These are phyloP conservation scores for Anastrepha ludens DNA, from an alignment of 1,140 invertebrate species.

Conservation along the genomic window DNA sequence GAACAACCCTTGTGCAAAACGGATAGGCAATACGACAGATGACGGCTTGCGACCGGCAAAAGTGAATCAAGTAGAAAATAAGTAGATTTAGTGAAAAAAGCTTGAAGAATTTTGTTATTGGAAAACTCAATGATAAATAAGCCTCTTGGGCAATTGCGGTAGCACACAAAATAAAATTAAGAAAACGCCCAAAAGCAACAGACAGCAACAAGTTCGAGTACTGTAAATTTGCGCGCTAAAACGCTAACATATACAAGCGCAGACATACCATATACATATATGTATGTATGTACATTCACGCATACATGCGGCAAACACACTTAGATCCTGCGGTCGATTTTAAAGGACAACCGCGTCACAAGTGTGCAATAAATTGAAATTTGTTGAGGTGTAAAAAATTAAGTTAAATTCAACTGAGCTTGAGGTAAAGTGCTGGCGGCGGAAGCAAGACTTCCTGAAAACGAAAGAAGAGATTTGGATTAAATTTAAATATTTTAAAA, in stretches of 20 bases:
- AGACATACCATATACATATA: background rate
- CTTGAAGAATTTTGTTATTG: background rate
- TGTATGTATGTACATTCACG: background rate
- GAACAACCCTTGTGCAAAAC: constrained; percentile 69
- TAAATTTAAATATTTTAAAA: no score
- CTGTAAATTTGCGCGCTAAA: constrained; percentile 19
- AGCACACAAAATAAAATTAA: background rate
- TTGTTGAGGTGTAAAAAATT: constrained; percentile 4
- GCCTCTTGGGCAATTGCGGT: background rate
- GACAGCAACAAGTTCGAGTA: constrained; percentile 30
- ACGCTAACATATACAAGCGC: background rate
- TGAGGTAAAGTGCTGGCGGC: background rate
- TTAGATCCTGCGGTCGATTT: constrained; percentile 30
- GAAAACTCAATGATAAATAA: background rate
- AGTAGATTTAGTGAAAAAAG: background rate
- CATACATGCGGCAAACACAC: background rate
- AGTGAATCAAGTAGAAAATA: constrained; percentile 3
- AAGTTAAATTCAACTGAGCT: constrained; percentile 18
- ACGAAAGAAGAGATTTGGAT: no score
- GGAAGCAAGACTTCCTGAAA: no score
- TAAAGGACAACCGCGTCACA: background rate
- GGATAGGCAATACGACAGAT: constrained; percentile 64
- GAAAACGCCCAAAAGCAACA: background rate
- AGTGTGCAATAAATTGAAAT: background rate
- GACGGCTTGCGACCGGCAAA: constrained; percentile 59